phyloP scores from a whole-genome alignment of 2,888 invertebrate species.

The Neoitamus cyanurus region DNA sequence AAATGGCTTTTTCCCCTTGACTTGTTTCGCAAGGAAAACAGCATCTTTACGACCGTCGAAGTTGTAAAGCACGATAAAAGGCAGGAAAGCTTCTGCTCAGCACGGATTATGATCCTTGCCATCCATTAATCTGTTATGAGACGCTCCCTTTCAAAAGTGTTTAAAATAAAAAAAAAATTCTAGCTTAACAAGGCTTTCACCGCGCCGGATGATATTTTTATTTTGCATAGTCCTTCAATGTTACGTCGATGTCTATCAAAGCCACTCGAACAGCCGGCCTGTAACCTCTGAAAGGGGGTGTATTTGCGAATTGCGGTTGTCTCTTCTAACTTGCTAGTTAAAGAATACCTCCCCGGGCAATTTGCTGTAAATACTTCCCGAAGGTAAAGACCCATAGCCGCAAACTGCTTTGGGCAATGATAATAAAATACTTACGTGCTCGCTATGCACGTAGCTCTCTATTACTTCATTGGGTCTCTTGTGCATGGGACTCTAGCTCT shows the following conservation, averaged over 20 bases:
- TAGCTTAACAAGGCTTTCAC: not conserved
- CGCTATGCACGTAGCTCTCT: not conserved
- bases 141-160: not conserved
- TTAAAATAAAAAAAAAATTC: not conserved
- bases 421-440: conserved; percentile 39
- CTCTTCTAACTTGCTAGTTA: not conserved
- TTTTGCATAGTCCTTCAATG: not conserved
- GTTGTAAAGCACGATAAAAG: not conserved
- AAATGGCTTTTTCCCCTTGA: not conserved
- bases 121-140: not conserved
- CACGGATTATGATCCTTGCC: not conserved
- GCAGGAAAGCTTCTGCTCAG: not conserved
- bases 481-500: not conserved
- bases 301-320: not conserved
- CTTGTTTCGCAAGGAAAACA: not conserved
- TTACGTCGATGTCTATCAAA: not conserved
- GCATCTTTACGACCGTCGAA: not conserved
- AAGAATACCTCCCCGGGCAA: not conserved
- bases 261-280: not conserved
- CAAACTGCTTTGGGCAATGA: conserved; percentile 23
- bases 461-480: conserved; percentile 9
- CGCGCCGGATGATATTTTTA: not conserved
- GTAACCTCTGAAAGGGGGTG: not conserved
- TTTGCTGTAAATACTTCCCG: conserved; percentile 21
- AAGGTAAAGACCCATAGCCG: not conserved